Base-by-base conservation (phyloP, 2,797 vertebrate species). In the Ficedula albicollis region DNA sequence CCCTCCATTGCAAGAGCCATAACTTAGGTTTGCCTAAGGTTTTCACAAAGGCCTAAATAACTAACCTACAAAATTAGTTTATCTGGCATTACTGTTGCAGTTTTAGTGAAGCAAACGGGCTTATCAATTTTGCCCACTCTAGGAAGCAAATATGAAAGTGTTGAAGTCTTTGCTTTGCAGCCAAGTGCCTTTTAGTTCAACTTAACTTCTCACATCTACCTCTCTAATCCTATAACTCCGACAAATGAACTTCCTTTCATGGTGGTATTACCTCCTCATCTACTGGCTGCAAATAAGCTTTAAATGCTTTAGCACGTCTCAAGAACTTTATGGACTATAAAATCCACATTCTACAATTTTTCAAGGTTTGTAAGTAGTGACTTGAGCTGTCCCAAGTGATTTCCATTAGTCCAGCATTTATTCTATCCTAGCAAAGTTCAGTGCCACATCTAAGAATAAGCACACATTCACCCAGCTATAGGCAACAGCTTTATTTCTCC, bases 391-490 rank as follows among this genome's bases (percentile, higher is more conserved):
- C 23, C 30, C 16, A 44, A 48, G 13, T 11, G 9, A 70, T 43
- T 36, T 63, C 41, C 38, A 46, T 30, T 54, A 70, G 10, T 25
- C 46, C 18, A 63, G 38, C 3, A 32, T 43, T 78, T 67, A 38
- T 67, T 77, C 29, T 60, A 19, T 19, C 19, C 38, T 11, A 19
- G 46, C 26, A 49, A 46, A 77, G 7, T 17, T 73, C 13, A 63
- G 41, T 44, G 51, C 27, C 38, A 70, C 29, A 49, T 64, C 13
- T 34, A 59, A 30, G 62, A 79, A 25, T 5, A 54, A 32, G 25
- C 3, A 7, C 20, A 51, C 12, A 5, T 0, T 1, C 20, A 16
- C 22, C 13, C 32, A 51, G 0, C 56, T 48, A 7, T 1, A 46
- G 36, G 64, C 56, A 85, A 30, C 19, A 60, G 49, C 62, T 90